Evolutionary conservation across 1,140 invertebrate genomes (phyloP).

Genomic region (Diprion similis): DNA sequence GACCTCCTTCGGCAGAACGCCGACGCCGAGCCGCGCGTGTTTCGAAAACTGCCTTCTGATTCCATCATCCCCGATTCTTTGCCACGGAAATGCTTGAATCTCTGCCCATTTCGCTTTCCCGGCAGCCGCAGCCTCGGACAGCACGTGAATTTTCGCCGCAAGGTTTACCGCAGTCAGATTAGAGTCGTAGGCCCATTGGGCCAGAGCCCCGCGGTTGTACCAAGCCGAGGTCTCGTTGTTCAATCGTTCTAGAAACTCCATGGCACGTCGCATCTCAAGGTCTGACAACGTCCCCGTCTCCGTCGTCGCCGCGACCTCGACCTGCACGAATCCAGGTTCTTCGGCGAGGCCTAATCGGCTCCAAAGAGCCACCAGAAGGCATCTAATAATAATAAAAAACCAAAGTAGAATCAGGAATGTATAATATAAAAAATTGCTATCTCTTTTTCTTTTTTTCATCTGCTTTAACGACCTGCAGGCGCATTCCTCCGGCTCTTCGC

Average conservation of each 20-base stretch:
- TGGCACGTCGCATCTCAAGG: constrained; percentile 47
- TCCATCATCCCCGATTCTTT: constrained; percentile 67
- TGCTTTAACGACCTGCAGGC: too few relatives aligned
- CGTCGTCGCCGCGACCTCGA: constrained; percentile 13
- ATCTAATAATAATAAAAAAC: constrained; percentile 18
- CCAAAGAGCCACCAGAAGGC: constrained; percentile 19
- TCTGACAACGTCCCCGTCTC: background rate
- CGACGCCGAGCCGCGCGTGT: constrained; percentile 70
- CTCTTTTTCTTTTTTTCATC: too few relatives aligned
- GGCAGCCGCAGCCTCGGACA: constrained; percentile 48
- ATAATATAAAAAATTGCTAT: too few relatives aligned
- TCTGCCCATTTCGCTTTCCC: constrained; percentile 63
- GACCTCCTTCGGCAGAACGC: constrained; percentile 72
- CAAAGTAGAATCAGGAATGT: too few relatives aligned
- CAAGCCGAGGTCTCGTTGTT: constrained; percentile 65
- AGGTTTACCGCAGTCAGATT: constrained; percentile 78
- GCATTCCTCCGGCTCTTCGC: too few relatives aligned
- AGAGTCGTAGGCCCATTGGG: constrained; percentile 75
- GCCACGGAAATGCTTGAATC: constrained; percentile 70
- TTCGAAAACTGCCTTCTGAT: constrained; percentile 71
- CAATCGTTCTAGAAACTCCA: constrained; percentile 66
- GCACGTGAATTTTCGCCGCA: constrained; percentile 60
- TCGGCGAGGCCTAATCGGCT: background rate
- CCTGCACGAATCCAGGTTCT: background rate
- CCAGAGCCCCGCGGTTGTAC: constrained; percentile 63